These are phyloP conservation scores for Dinoponera quadriceps DNA, from an alignment of 1,140 invertebrate species.

Conservation along the genomic window DNA sequence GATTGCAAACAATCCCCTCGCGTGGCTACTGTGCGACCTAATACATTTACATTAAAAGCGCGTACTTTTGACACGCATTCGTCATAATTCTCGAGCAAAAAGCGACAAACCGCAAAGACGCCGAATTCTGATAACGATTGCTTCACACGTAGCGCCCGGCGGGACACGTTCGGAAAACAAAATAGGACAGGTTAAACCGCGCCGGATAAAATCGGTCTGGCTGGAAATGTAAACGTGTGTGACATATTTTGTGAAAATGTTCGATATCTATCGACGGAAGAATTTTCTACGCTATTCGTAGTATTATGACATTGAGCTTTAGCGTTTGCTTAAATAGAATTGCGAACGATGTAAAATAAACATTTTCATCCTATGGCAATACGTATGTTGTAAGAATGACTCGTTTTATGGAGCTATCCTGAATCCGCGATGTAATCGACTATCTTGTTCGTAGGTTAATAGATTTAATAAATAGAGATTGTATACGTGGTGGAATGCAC, in stretches of 20 bases:
- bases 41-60: conserved; percentile 26
- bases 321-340: not conserved
- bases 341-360: not conserved
- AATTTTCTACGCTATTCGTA: not conserved
- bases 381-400: too few relatives aligned
- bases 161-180: conserved; percentile 5
- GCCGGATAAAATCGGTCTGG: conserved; percentile 17
- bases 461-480: conserved; percentile 50
- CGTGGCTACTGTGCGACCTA: not conserved
- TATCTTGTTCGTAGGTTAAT: conserved; percentile 41
- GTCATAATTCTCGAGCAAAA: conserved; percentile 12
- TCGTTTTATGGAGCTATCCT: conserved; percentile 6
- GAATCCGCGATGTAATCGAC: conserved; percentile 16
- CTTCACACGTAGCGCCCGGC: conserved; percentile 15
- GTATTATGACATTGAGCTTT: conserved; percentile 8
- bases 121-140: conserved; percentile 38
- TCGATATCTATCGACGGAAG: not conserved
- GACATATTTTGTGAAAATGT: conserved; percentile 26
- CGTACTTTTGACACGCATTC: not conserved
- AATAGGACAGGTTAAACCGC: conserved; percentile 22
- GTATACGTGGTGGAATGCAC: conserved; percentile 1
- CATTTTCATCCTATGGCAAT: not conserved
- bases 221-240: conserved; percentile 9
- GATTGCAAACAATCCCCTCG: not conserved
- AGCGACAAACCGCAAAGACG: conserved; percentile 4